Percentiles rank a stretch among this genome's conserved stretches.
Evolutionary conservation across 2,888 invertebrate genomes (phyloP).

Genomic region (Sisyra nigra): DNA sequence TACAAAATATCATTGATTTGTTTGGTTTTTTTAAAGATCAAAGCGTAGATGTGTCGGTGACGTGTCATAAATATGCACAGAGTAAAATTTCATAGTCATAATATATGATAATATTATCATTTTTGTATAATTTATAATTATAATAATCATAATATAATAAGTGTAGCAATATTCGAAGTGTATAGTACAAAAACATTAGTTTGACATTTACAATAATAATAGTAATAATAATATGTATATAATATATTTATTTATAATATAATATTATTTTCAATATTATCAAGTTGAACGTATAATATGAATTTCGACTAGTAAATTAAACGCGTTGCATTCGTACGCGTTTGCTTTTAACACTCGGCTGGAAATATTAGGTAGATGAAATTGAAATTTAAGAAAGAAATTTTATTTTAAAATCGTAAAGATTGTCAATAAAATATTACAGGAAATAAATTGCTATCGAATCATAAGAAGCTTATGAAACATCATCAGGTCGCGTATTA

Average conservation of each 20-base stretch:
- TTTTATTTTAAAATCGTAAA: too few relatives aligned
- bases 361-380: too few relatives aligned
- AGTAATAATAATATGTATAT: conserved; percentile 8
- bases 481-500: too few relatives aligned
- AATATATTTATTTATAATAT: conserved; percentile 9
- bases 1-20: conserved; percentile 2
- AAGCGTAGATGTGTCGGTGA: background rate
- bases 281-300: conserved; percentile 11
- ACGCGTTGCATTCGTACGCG: too few relatives aligned
- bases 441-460: too few relatives aligned
- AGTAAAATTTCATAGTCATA: background rate
- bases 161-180: conserved; percentile 8
- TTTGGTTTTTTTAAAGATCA: background rate
- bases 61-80: conserved; percentile 1
- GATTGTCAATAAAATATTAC: too few relatives aligned
- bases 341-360: conserved; percentile 14
- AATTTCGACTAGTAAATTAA: conserved; percentile 15
- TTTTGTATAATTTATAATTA: background rate
- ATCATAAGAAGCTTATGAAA: too few relatives aligned
- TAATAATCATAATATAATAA: conserved; percentile 5
- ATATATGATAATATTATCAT: background rate
- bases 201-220: conserved; percentile 9
- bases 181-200: conserved; percentile 9
- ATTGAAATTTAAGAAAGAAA: background rate
- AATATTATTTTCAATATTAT: conserved; percentile 2